Conservation (phyloP, 2,797 vertebrate genomes). For the Catharus ustulatus region DNA sequence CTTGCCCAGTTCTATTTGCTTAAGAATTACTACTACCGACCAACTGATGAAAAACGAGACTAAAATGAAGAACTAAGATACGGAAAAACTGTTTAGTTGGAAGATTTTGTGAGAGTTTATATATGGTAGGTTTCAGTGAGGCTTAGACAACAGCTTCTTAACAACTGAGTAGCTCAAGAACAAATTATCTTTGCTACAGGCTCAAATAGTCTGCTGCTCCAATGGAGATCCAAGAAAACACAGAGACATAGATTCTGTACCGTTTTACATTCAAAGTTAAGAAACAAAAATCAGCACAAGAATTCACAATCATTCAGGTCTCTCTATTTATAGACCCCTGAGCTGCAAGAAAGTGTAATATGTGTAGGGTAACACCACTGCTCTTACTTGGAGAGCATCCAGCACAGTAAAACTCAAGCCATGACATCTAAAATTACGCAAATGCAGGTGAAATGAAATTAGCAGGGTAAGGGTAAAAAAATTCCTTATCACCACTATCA, state of each 20-base stretch:
- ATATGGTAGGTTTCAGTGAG: neutral
- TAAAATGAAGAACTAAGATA: neutral
- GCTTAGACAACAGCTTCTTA: neutral
- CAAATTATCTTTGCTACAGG: neutral
- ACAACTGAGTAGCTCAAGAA: neutral
- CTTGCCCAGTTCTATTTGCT: neutral
- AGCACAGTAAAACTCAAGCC: neutral
- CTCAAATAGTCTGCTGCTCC: neutral
- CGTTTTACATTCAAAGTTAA: neutral
- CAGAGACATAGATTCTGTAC: neutral
- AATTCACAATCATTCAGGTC: neutral
- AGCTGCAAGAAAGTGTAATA: neutral
- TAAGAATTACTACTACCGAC: neutral
- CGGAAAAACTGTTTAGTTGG: neutral
- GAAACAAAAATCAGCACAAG: neutral
- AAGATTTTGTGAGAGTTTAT: neutral
- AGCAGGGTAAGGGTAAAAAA: neutral
- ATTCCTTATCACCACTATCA: neutral
- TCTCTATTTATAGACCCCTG: neutral
- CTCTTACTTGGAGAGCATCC: neutral
- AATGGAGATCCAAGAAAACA: neutral
- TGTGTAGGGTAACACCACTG: neutral
- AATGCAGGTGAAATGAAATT: neutral
- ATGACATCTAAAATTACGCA: neutral
- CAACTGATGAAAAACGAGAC: neutral